A percentile compares a stretch with the other conserved stretches of the same genome.
Evolutionary conservation across 1,140 invertebrate species (phyloP).

Genomic region (Papilio dardanus): DNA sequence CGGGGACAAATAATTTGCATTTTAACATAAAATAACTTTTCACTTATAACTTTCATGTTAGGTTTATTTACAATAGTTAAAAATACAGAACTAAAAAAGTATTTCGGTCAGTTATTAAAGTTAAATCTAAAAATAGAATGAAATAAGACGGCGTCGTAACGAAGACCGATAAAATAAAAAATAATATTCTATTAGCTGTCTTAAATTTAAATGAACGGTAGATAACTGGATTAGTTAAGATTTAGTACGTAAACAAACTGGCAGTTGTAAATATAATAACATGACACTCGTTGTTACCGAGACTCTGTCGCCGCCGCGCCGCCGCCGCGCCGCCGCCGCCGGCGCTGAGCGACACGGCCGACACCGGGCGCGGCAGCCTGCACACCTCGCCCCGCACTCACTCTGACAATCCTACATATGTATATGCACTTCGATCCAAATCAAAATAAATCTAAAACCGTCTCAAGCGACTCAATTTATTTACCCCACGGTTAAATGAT

Average conservation of each 20-base stretch:
- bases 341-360: background rate
- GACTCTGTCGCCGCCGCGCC: background rate
- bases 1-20: background rate
- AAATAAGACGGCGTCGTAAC: no score
- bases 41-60: background rate
- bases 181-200: background rate
- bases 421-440: slow-evolving; percentile 18
- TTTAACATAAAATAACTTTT: background rate
- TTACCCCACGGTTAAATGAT: slow-evolving; percentile 33
- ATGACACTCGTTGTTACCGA: background rate
- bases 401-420: background rate
- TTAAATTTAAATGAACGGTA: background rate
- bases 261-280: slow-evolving; percentile 14
- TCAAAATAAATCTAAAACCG: slow-evolving; percentile 38
- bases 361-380: background rate
- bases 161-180: no score
- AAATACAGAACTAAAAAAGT: no score
- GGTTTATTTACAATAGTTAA: no score
- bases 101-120: no score
- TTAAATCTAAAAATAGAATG: no score
- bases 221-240: background rate
- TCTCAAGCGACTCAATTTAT: slow-evolving; percentile 34
- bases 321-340: no score
- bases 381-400: background rate
- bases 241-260: background rate